phyloP scores from a whole-genome alignment of 2,797 vertebrate genomes.

The Esox lucius region DNA sequence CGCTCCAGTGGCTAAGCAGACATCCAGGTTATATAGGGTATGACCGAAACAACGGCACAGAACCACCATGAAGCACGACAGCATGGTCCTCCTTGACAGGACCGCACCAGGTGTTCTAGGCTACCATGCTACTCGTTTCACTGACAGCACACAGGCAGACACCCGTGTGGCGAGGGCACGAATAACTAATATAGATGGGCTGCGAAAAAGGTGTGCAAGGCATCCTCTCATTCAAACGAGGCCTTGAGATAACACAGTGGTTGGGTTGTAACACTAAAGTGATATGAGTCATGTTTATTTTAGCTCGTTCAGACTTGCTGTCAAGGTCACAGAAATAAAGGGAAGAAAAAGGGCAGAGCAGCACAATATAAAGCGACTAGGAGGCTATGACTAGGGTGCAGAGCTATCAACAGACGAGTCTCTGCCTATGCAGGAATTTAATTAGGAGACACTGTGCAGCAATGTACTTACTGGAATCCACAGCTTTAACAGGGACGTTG shows the following conservation, averaged over 20 bases:
- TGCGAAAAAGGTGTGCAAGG: no score
- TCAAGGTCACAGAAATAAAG: background rate
- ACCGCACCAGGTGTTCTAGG: no score
- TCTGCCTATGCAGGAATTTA: no score
- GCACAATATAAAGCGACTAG: no score
- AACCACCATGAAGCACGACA: no score
- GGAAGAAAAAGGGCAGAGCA: background rate
- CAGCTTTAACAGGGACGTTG: conserved; percentile 67
- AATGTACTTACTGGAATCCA: conserved; percentile 67
- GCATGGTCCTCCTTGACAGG: no score
- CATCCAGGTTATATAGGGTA: no score
- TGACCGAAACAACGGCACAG: no score
- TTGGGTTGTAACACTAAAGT: background rate
- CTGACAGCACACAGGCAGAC: no score
- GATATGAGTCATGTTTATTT: background rate
- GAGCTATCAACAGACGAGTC: background rate
- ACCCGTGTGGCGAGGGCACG: no score
- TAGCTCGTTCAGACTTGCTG: background rate
- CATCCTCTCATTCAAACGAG: background rate
- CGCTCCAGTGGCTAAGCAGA: background rate
- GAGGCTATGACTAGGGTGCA: background rate
- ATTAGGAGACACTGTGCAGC: background rate
- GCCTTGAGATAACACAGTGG: background rate
- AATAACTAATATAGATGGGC: no score
- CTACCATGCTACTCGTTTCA: no score